Percentiles rank a stretch among this genome's conserved stretches.
Evolutionary conservation across 2,888 invertebrate genomes (phyloP).

Genomic region (Oscheius onirici): DNA sequence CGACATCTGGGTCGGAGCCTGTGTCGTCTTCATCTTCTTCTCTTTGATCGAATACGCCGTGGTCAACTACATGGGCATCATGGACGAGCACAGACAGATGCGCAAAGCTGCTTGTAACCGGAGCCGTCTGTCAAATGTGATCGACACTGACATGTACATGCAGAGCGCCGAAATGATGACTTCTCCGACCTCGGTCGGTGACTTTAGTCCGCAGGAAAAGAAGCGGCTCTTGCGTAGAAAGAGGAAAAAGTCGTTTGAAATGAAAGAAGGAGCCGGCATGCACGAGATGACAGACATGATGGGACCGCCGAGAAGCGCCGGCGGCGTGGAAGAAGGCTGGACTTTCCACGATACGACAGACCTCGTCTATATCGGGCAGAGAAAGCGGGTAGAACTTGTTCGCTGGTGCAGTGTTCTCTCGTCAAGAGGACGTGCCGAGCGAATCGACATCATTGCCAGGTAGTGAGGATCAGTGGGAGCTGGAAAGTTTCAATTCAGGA

Average conservation of each 20-base stretch:
- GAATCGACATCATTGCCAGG: constrained; percentile 70
- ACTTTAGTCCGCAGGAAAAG: constrained; percentile 57
- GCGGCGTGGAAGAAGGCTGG: constrained; percentile 55
- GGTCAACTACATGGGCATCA: constrained; percentile 70
- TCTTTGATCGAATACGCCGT: constrained; percentile 70
- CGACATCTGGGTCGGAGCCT: constrained; percentile 70
- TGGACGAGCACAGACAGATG: constrained; percentile 70
- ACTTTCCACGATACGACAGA: constrained; percentile 63
- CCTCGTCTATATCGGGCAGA: constrained; percentile 64
- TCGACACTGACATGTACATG: constrained; percentile 59
- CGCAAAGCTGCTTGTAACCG: constrained; percentile 67
- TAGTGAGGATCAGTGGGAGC: constrained; percentile 7
- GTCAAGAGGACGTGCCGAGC: constrained; percentile 66
- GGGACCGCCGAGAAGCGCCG: constrained; percentile 38
- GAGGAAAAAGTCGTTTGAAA: constrained; percentile 49
- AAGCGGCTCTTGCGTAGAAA: constrained; percentile 56
- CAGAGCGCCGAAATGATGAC: constrained; percentile 40
- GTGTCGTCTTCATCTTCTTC: constrained; percentile 69
- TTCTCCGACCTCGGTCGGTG: constrained; percentile 41
- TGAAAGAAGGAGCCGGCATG: constrained; percentile 50
- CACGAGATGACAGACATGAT: constrained; percentile 42
- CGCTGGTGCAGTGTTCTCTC: constrained; percentile 69
- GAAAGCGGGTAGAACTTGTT: constrained; percentile 69
- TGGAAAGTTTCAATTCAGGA: constrained; percentile 48
- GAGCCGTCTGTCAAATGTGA: constrained; percentile 67